Conservation (phyloP, 2,888 invertebrate species). For the Neoscelio sp. region DNA sequence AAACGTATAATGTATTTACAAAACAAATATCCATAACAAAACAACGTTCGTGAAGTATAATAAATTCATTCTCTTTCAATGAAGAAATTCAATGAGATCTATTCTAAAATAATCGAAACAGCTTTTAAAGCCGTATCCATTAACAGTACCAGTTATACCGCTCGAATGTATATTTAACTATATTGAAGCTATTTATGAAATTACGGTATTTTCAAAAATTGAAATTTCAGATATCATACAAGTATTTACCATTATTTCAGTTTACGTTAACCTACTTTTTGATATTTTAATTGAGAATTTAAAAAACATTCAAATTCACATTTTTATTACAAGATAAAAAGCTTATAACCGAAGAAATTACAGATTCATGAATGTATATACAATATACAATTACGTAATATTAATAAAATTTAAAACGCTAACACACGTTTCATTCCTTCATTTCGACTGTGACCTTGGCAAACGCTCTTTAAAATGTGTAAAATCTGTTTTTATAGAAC, state of each 20-base stretch:
- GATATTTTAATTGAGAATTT: no score
- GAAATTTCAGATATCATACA: slow-evolving; percentile 25
- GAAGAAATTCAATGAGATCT: slow-evolving; percentile 29
- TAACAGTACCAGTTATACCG: slow-evolving; percentile 31
- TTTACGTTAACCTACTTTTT: slow-evolving; percentile 14
- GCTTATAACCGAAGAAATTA: no score
- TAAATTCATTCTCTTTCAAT: slow-evolving; percentile 28
- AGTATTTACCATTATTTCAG: neutral
- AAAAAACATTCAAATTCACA: no score
- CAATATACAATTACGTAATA: no score
- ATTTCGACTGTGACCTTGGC: no score
- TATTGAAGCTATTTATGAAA: slow-evolving; percentile 16
- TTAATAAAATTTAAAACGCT: no score
- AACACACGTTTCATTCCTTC: no score
- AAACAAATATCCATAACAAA: slow-evolving; percentile 43
- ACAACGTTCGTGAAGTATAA: slow-evolving; percentile 23
- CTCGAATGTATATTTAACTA: slow-evolving; percentile 10
- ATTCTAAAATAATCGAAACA: slow-evolving; percentile 26
- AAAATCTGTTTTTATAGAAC: neutral
- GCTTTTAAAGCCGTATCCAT: slow-evolving; percentile 30
- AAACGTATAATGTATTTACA: neutral
- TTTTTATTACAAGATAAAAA: no score
- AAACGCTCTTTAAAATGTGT: no score
- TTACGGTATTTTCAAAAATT: slow-evolving; percentile 2
- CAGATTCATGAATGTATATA: no score